Evolutionary conservation across 2,797 vertebrate genomes (phyloP).

Genomic region (Sibirionetta formosa): DNA sequence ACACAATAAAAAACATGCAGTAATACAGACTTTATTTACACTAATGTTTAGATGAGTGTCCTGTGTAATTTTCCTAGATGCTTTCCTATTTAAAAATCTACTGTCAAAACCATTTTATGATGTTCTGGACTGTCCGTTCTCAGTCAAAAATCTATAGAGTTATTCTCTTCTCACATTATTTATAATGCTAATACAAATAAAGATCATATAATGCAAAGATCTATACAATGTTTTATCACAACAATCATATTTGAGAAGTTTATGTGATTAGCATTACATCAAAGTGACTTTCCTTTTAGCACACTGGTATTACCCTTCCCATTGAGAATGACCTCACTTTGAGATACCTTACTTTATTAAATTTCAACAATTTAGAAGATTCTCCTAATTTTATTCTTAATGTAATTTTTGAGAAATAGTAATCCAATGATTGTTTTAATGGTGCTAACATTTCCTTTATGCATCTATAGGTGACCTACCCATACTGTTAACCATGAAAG

Average conservation of each 20-base stretch:
- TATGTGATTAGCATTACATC: slow-evolving; percentile 14
- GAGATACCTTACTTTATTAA: slow-evolving; percentile 26
- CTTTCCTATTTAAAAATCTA: neutral
- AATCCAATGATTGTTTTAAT: neutral
- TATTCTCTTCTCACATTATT: neutral
- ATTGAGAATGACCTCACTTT: slow-evolving; percentile 33
- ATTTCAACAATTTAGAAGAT: slow-evolving; percentile 2
- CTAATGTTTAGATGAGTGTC: neutral
- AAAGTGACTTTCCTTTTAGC: slow-evolving; percentile 48
- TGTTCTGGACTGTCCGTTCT: slow-evolving; percentile 14
- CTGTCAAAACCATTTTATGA: slow-evolving; percentile 42
- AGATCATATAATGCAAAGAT: neutral
- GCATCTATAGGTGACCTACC: neutral
- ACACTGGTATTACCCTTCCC: slow-evolving; percentile 11
- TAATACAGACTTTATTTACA: neutral
- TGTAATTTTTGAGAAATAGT: slow-evolving; percentile 39
- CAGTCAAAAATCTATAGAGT: slow-evolving; percentile 9
- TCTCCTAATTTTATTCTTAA: slow-evolving; percentile 41
- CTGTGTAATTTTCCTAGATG: slow-evolving; percentile 26
- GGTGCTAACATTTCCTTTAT: neutral
- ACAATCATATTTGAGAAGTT: slow-evolving; percentile 45
- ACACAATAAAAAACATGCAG: neutral
- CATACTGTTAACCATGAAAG: neutral
- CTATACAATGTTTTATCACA: neutral
- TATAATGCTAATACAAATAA: slow-evolving; percentile 32